Conservation (phyloP, 2,113 vertebrate genomes). For the Eurystomus gularis region DNA sequence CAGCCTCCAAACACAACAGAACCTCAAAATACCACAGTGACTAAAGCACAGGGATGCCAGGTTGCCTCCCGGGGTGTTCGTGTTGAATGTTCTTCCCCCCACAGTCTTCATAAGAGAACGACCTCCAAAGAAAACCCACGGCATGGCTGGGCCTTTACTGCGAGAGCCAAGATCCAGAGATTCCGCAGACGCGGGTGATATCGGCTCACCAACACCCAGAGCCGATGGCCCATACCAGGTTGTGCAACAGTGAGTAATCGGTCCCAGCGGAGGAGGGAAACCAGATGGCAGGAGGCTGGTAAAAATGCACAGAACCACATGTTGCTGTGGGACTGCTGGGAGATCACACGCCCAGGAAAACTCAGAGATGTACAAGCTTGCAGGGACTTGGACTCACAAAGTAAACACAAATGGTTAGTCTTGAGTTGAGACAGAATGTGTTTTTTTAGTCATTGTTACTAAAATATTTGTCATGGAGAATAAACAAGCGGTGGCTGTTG, state of each 20-base stretch:
- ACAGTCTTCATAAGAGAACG: background rate
- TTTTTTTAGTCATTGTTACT: background rate
- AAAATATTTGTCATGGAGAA: constrained; percentile 2
- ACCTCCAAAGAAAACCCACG: background rate
- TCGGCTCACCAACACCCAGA: background rate
- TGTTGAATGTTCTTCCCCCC: background rate
- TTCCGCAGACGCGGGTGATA: rapidly evolving
- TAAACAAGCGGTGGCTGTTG: background rate
- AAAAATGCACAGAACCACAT: background rate
- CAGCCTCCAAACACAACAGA: background rate
- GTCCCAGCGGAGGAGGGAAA: background rate
- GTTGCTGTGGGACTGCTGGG: background rate
- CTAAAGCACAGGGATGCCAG: background rate
- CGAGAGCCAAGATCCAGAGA: rapidly evolving
- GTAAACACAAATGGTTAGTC: background rate
- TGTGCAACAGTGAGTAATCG: background rate
- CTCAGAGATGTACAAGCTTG: background rate
- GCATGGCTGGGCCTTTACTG: background rate
- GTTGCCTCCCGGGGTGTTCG: background rate
- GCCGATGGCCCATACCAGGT: background rate
- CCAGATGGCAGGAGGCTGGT: background rate
- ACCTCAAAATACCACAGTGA: background rate
- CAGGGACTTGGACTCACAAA: background rate
- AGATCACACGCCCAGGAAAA: background rate
- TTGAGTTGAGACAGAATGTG: background rate